Conservation (phyloP, 2,797 vertebrate species). For the Mareca strepera region DNA sequence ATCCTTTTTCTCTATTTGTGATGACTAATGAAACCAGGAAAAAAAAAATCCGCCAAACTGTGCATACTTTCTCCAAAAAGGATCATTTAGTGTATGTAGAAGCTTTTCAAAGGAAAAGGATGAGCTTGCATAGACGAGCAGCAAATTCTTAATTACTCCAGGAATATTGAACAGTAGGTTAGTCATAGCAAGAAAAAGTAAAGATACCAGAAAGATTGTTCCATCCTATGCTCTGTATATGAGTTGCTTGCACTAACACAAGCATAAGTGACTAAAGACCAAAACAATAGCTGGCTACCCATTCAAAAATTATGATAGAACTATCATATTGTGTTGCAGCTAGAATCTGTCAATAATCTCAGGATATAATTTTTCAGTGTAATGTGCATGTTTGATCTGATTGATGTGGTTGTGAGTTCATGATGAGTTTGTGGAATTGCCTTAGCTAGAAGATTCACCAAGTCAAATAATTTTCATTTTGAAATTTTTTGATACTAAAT, state of each 20-base stretch:
- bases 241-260: neutral
- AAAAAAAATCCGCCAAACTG: neutral
- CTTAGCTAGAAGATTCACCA: neutral
- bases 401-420: neutral
- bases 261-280: neutral
- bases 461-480: neutral
- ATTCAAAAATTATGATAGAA: neutral
- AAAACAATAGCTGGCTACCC: neutral
- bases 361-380: neutral
- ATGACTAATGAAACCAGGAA: neutral
- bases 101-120: neutral
- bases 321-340: neutral
- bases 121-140: neutral
- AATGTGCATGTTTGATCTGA: neutral
- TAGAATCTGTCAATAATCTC: neutral
- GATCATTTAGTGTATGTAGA: neutral
- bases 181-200: neutral
- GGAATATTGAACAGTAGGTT: neutral
- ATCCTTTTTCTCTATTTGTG: neutral
- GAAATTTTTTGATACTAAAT: neutral
- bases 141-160: neutral
- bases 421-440: neutral
- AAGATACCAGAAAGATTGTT: neutral
- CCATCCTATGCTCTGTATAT: neutral
- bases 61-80: neutral